phyloP scores from a whole-genome alignment of 2,113 vertebrate genomes.

The Camelus bactrianus region DNA sequence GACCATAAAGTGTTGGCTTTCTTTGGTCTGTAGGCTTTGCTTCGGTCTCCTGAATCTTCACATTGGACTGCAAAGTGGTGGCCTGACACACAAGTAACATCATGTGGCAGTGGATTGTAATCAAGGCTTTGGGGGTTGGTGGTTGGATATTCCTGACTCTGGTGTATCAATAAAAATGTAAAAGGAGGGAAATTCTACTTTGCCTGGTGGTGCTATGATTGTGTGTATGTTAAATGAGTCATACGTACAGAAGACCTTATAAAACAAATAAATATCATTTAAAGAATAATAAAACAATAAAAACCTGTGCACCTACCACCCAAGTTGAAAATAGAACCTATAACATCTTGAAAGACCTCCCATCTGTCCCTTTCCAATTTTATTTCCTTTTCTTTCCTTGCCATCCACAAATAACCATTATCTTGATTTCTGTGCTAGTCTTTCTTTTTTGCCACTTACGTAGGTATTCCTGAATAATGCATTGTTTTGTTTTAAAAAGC shows the following conservation, averaged over 20 bases:
- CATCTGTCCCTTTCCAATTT: neutral
- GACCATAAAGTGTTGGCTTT: neutral
- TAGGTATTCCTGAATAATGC: neutral
- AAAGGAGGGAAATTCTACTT: neutral
- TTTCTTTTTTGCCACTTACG: neutral
- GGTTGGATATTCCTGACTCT: neutral
- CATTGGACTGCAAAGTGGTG: neutral
- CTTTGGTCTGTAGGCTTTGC: neutral
- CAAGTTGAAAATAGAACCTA: neutral
- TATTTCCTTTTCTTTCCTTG: neutral
- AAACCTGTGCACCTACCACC: neutral
- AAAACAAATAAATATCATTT: neutral
- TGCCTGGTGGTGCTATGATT: neutral
- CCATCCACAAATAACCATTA: neutral
- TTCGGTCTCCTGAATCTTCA: neutral
- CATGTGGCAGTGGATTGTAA: neutral
- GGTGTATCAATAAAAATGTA: neutral
- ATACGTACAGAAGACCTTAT: neutral
- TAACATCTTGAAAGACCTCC: neutral
- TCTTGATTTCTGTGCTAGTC: neutral
- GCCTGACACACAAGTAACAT: neutral
- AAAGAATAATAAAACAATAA: neutral
- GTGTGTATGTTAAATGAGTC: neutral
- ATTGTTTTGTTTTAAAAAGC: neutral
- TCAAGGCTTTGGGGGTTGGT: neutral